A percentile compares a stretch with the other conserved stretches of the same genome.
Conservation (phyloP, 2,797 vertebrate genomes). For the Phataginus tricuspis region DNA sequence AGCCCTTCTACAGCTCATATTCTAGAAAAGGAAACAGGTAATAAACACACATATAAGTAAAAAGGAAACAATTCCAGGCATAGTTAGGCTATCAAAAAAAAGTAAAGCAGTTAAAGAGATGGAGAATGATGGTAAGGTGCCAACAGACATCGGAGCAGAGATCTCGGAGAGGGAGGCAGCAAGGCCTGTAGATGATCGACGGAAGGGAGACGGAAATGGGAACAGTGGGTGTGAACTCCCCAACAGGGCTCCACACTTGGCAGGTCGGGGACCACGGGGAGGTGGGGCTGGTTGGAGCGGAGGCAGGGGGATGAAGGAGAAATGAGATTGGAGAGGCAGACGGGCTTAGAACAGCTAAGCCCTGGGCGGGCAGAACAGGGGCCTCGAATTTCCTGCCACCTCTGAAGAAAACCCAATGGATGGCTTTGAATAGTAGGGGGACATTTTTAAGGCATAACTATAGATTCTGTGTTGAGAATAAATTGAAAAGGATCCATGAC, state of each 20-base stretch:
- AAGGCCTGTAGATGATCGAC: accelerated
- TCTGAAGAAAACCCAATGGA: neutral
- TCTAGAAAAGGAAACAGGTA: neutral
- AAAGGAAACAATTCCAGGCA: neutral
- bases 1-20: accelerated
- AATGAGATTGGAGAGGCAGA: neutral
- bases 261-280: neutral
- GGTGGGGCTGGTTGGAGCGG: accelerated
- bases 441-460: neutral
- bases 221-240: neutral
- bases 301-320: neutral
- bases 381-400: neutral
- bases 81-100: neutral
- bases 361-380: neutral
- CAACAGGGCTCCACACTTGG: neutral
- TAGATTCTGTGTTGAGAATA: neutral
- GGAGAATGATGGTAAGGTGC: neutral
- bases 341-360: neutral
- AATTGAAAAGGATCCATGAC: neutral
- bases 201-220: accelerated
- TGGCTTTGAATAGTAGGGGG: neutral
- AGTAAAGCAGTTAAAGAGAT: neutral
- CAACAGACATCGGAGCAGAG: neutral
- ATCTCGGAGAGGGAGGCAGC: neutral
- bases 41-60: neutral